A percentile compares a stretch with the other conserved stretches of the same genome.
phyloP scores from a whole-genome alignment of 2,888 invertebrate genomes.

The Horisme vitalbata region DNA sequence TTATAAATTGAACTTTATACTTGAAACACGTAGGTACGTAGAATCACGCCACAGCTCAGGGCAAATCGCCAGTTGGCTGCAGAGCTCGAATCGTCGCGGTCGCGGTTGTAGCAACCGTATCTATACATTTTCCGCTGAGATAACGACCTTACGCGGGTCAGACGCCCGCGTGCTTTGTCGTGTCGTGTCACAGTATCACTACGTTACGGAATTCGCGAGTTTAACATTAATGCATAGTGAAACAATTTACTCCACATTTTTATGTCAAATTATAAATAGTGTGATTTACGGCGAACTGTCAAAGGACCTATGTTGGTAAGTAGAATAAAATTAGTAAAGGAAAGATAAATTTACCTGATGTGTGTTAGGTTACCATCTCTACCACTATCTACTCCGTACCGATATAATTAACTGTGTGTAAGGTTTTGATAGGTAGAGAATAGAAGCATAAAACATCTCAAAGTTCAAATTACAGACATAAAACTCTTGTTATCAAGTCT shows the following conservation, averaged over 20 bases:
- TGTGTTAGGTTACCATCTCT: no score
- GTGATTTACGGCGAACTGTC: no score
- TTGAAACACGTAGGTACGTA: constrained; percentile 57
- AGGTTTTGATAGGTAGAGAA: no score
- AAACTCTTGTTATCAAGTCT: no score
- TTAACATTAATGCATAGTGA: not conserved
- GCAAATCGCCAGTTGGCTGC: constrained; percentile 79
- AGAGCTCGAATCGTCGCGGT: constrained; percentile 58
- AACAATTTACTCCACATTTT: not conserved
- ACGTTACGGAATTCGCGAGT: constrained; percentile 4
- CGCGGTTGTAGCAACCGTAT: constrained; percentile 34
- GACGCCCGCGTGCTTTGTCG: constrained; percentile 35
- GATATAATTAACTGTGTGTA: no score
- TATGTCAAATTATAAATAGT: no score
- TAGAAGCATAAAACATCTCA: no score
- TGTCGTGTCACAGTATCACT: constrained; percentile 1
- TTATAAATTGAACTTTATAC: constrained; percentile 73
- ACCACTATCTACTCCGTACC: no score
- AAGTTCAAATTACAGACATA: no score
- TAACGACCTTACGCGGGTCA: constrained; percentile 58
- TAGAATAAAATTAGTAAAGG: no score
- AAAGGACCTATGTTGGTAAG: no score
- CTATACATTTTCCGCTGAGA: constrained; percentile 44
- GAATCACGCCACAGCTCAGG: constrained; percentile 57
- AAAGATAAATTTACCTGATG: no score